A percentile compares a stretch with the other conserved stretches of the same genome.
phyloP scores from a whole-genome alignment of 2,888 invertebrate genomes.

The Aelia acuminata region DNA sequence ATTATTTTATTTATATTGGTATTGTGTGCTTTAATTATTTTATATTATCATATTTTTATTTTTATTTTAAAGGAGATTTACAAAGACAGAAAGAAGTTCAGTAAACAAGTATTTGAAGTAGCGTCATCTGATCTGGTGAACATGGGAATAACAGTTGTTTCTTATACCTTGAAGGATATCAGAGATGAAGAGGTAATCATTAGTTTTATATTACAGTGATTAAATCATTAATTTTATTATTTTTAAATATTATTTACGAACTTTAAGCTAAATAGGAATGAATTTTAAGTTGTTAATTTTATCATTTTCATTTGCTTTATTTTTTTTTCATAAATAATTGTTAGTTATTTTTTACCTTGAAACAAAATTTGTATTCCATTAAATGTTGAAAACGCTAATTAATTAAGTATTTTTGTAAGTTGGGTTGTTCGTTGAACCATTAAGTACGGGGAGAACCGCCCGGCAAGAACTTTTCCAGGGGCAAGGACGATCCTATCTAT shows the following conservation, averaged over 20 bases:
- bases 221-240: conserved; percentile 65
- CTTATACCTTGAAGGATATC: conserved; percentile 94
- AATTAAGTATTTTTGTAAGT: background rate
- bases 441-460: no score
- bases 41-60: background rate
- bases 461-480: no score
- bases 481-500: no score
- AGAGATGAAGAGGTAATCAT: conserved; percentile 91
- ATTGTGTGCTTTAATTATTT: no score
- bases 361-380: background rate
- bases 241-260: conserved; percentile 3
- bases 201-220: no score
- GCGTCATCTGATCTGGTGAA: conserved; percentile 95
- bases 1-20: no score
- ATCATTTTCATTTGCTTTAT: background rate
- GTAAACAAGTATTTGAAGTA: conserved; percentile 94
- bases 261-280: background rate
- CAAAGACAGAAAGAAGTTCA: conserved; percentile 95
- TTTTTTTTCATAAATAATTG: background rate
- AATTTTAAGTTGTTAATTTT: background rate
- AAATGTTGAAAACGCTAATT: background rate
- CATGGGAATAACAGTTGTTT: conserved; percentile 96
- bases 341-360: background rate
- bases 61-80: conserved; percentile 81
- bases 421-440: no score